Evolutionary conservation across 2,888 invertebrate species (phyloP).

Genomic region (Empis stercorea): DNA sequence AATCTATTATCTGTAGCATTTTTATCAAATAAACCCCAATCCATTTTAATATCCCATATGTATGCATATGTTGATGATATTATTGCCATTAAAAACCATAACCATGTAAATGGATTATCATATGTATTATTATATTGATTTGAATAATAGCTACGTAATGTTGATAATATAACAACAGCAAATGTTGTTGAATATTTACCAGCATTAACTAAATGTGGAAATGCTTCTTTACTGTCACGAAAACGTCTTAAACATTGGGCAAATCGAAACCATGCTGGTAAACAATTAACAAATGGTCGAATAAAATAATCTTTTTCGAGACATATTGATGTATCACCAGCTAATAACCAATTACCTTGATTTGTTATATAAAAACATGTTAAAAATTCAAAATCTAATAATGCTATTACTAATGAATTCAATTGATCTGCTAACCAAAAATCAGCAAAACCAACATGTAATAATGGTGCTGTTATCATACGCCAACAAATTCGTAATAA

Average conservation of each 20-base stretch:
- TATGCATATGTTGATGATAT: slow-evolving; percentile 90
- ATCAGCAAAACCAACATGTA: slow-evolving; percentile 90
- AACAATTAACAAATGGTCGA: slow-evolving; percentile 73
- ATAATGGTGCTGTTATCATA: slow-evolving; percentile 80
- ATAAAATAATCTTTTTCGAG: slow-evolving; percentile 60
- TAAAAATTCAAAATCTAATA: slow-evolving; percentile 89
- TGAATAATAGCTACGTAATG: slow-evolving; percentile 51
- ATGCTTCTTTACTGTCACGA: slow-evolving; percentile 81
- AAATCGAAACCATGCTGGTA: slow-evolving; percentile 97
- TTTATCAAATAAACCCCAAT: slow-evolving; percentile 93
- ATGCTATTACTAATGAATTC: slow-evolving; percentile 79
- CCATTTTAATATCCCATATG: slow-evolving; percentile 98
- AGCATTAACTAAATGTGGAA: slow-evolving; percentile 95
- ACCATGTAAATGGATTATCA: slow-evolving; percentile 74
- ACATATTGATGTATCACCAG: slow-evolving; percentile 47
- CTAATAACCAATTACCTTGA: slow-evolving; percentile 45
- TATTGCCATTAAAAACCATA: slow-evolving; percentile 77
- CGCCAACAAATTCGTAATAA: slow-evolving; percentile 58
- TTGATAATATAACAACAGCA: slow-evolving; percentile 78
- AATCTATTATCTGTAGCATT: slow-evolving; percentile 85
- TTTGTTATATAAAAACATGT: slow-evolving; percentile 81
- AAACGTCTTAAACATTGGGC: slow-evolving; percentile 94
- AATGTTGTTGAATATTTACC: slow-evolving; percentile 97
- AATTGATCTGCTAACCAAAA: slow-evolving; percentile 99
- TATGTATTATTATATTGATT: slow-evolving; percentile 46